These are phyloP conservation scores for Heteromormyrus szaboi DNA, from an alignment of 2,797 vertebrate genomes.

Conservation along the genomic window DNA sequence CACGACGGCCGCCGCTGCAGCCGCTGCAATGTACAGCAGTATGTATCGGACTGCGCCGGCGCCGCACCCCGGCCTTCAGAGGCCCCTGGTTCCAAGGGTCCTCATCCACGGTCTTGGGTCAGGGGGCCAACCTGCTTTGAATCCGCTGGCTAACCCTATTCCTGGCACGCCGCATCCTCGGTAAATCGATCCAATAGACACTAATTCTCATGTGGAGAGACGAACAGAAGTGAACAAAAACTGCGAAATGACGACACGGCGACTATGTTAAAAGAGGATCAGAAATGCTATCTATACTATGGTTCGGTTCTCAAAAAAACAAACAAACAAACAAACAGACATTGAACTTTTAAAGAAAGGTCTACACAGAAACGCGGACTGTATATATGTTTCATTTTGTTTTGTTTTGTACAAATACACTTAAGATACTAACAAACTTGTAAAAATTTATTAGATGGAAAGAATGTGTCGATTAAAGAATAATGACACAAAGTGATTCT, in stretches of 20 bases:
- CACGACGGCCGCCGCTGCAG: constrained; percentile 88
- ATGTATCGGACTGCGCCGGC: constrained; percentile 96
- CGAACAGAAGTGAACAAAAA: constrained; percentile 17
- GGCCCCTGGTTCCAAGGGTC: constrained; percentile 90
- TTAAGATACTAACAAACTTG: constrained; percentile 69
- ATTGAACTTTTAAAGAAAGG: constrained; percentile 39
- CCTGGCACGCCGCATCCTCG: constrained; percentile 82
- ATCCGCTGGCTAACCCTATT: constrained; percentile 81
- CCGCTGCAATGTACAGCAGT: constrained; percentile 96
- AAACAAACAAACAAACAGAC: constrained; percentile 22
- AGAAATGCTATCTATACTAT: constrained; percentile 65
- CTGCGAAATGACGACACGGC: constrained; percentile 42
- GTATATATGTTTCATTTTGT: constrained; percentile 43
- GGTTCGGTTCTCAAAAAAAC: constrained; percentile 41
- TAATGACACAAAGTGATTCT: constrained; percentile 54
- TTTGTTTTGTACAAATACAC: constrained; percentile 76
- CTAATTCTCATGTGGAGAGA: constrained; percentile 8
- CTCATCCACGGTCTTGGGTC: constrained; percentile 95
- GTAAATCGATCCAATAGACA: constrained; percentile 52
- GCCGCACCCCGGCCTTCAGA: constrained; percentile 87
- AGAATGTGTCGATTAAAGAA: constrained; percentile 69
- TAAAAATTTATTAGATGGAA: constrained; percentile 74
- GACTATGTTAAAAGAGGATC: constrained; percentile 54
- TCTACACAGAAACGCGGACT: constrained; percentile 51
- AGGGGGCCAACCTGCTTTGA: constrained; percentile 87